Conservation (phyloP, 2,888 invertebrate genomes). For the Stenchaetothrips biformis region DNA sequence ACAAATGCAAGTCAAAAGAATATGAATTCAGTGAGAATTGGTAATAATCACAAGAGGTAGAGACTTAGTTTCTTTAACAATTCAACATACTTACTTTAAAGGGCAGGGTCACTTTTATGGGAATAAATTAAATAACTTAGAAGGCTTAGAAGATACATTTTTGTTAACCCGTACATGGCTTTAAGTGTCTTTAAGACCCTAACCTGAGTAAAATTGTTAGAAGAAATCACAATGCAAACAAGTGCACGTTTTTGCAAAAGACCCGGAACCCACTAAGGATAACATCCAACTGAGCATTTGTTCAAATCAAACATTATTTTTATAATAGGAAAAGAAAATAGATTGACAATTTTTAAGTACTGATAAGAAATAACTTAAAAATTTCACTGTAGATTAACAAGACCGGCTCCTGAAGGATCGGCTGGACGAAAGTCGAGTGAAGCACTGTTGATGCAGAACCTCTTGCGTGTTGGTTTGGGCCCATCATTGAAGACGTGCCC, state of each 20-base stretch:
- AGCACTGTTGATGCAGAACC: constrained; percentile 96
- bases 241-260: not conserved
- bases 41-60: too few species aligned
- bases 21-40: too few species aligned
- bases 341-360: constrained; percentile 1
- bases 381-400: constrained; percentile 14
- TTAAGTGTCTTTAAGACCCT: not conserved
- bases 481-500: constrained; percentile 98
- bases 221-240: not conserved
- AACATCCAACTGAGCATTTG: not conserved
- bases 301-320: not conserved
- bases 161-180: constrained; percentile 9
- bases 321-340: not conserved
- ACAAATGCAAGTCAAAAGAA: too few species aligned
- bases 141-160: not conserved
- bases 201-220: not conserved
- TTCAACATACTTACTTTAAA: too few species aligned
- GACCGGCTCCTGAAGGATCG: not conserved
- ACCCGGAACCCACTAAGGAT: not conserved
- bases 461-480: constrained; percentile 84
- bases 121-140: not conserved
- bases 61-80: too few species aligned
- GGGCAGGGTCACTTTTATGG: too few species aligned
- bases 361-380: not conserved
- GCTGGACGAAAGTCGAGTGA: constrained; percentile 67